A percentile compares a stretch with the other conserved stretches of the same genome.
Conservation (phyloP, 2,888 invertebrate species). For the Coecobrya sp. region DNA sequence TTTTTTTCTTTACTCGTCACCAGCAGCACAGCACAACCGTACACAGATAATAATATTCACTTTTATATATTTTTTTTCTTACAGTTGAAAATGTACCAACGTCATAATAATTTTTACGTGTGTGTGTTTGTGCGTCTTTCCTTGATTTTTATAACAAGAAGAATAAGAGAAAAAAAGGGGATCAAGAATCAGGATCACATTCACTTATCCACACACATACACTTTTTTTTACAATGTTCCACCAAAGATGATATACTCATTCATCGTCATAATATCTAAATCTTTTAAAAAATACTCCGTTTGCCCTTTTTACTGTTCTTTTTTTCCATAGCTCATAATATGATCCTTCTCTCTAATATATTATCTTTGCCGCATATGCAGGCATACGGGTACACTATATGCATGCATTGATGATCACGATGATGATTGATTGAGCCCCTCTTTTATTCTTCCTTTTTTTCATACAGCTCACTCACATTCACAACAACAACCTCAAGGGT, state of each 20-base stretch:
- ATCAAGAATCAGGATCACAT: background rate
- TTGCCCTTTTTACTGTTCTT: background rate
- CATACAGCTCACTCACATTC: background rate
- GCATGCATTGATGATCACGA: constrained; percentile 1
- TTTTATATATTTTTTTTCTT: no score
- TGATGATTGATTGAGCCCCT: background rate
- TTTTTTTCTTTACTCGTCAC: no score
- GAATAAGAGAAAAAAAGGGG: background rate
- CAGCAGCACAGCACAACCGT: no score
- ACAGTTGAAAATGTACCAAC: background rate
- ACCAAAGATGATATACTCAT: background rate
- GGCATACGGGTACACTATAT: no score
- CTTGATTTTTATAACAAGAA: background rate
- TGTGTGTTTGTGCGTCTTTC: background rate
- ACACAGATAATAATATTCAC: no score
- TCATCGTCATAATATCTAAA: no score
- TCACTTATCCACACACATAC: background rate
- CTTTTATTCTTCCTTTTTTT: background rate
- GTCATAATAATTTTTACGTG: background rate
- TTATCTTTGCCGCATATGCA: background rate
- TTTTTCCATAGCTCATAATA: background rate
- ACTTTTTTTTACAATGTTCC: background rate
- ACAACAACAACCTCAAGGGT: constrained; percentile 59
- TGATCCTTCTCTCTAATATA: background rate
- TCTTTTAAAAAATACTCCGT: no score